These are phyloP conservation scores for Rhagoletis zephyria DNA, from an alignment of 1,140 invertebrate species.

Conservation along the genomic window DNA sequence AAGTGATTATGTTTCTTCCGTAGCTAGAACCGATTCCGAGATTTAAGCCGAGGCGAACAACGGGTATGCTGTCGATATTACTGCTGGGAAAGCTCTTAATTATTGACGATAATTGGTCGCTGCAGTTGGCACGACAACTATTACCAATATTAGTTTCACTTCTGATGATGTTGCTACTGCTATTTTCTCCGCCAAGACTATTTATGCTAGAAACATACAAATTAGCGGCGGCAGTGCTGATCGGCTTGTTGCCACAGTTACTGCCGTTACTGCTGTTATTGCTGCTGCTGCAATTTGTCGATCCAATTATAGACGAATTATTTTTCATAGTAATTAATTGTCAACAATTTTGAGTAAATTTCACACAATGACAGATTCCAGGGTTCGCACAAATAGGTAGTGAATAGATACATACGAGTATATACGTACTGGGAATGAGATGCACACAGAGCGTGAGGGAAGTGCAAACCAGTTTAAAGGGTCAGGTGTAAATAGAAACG, in stretches of 20 bases:
- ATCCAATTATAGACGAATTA: conserved; percentile 39
- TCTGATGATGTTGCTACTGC: conserved; percentile 49
- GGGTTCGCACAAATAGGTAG: background rate
- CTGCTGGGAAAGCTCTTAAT: conserved; percentile 73
- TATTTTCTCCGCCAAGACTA: conserved; percentile 53
- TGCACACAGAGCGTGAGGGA: background rate
- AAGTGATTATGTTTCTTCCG: conserved; percentile 48
- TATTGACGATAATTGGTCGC: conserved; percentile 69
- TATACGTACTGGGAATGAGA: background rate
- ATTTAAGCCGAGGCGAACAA: conserved; percentile 31
- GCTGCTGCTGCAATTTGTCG: conserved; percentile 48
- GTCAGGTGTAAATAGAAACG: background rate
- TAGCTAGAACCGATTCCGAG: background rate
- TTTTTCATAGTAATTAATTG: conserved; percentile 47
- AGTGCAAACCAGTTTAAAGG: conserved; percentile 10
- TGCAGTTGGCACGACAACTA: conserved; percentile 33
- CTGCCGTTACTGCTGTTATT: conserved; percentile 52
- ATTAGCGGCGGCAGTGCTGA: conserved; percentile 16
- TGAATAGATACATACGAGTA: background rate
- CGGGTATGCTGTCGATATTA: conserved; percentile 56
- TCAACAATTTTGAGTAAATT: conserved; percentile 30
- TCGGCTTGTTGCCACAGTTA: conserved; percentile 54
- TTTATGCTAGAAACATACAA: background rate
- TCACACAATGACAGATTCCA: background rate
- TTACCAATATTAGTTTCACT: conserved; percentile 42